Conservation (phyloP, 1,140 invertebrate species). For the Charaxes varanes region DNA sequence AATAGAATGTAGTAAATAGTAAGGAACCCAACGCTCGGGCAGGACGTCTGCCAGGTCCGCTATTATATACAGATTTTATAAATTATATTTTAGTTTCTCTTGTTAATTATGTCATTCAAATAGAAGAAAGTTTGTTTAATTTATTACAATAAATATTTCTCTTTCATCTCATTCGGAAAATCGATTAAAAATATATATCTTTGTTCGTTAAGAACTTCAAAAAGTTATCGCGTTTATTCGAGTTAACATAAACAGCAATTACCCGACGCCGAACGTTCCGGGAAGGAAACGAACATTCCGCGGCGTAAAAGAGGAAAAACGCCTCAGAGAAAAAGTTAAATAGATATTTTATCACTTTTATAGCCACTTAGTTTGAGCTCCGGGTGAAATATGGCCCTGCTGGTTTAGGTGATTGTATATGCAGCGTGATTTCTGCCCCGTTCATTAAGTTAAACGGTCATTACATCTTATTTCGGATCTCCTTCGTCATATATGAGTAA, state of each 20-base stretch:
- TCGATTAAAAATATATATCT: not conserved
- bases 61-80: too few species aligned
- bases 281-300: slow-evolving; percentile 49
- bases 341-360: slow-evolving; percentile 72
- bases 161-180: too few species aligned
- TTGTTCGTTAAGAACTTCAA: slow-evolving; percentile 12
- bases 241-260: slow-evolving; percentile 60
- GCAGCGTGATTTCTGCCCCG: slow-evolving; percentile 25
- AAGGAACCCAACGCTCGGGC: too few species aligned
- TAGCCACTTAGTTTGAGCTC: slow-evolving; percentile 55
- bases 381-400: slow-evolving; percentile 42
- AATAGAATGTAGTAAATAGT: too few species aligned
- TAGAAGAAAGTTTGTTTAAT: too few species aligned
- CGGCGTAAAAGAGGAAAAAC: slow-evolving; percentile 39
- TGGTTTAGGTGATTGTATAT: slow-evolving; percentile 23
- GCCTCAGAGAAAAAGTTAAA: slow-evolving; percentile 53
- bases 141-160: too few species aligned
- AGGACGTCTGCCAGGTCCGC: too few species aligned
- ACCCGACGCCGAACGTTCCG: slow-evolving; percentile 44
- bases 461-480: too few species aligned
- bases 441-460: too few species aligned
- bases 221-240: slow-evolving; percentile 38
- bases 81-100: too few species aligned
- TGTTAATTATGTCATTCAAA: too few species aligned
- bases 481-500: too few species aligned